phyloP scores from a whole-genome alignment of 2,888 invertebrate genomes.

The Galerucella calmariensis region DNA sequence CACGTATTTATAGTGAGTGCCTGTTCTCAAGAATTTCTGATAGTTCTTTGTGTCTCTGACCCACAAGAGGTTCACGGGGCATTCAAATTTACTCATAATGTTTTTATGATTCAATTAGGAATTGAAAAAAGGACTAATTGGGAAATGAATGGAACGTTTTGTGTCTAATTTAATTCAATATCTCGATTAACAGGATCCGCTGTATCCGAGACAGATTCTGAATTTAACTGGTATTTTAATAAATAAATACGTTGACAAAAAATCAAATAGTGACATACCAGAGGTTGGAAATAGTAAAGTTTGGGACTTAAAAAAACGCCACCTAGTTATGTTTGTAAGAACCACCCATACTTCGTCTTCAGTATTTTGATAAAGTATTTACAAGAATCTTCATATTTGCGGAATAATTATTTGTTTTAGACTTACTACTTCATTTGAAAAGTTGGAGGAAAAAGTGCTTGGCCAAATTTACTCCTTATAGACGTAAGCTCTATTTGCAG shows the following conservation, averaged over 20 bases:
- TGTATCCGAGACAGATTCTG: slow-evolving; percentile 2
- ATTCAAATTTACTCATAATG: slow-evolving; percentile 1
- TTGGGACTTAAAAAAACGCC: too few relatives aligned
- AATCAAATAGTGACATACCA: too few relatives aligned
- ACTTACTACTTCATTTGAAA: too few relatives aligned
- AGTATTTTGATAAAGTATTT: too few relatives aligned
- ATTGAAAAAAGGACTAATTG: slow-evolving; percentile 12
- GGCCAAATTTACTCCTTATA: too few relatives aligned
- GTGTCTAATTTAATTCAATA: slow-evolving; percentile 10
- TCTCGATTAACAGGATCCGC: slow-evolving; percentile 6
- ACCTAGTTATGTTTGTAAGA: too few relatives aligned
- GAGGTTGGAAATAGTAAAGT: too few relatives aligned
- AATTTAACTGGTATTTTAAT: slow-evolving; percentile 6
- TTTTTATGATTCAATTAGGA: slow-evolving; percentile 18
- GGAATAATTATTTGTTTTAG: too few relatives aligned
- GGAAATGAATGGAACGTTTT: slow-evolving; percentile 9
- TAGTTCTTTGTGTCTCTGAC: slow-evolving; percentile 12
- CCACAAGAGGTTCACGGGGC: neutral
- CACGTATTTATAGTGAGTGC: slow-evolving; percentile 3
- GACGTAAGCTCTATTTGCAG: too few relatives aligned
- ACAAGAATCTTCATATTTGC: too few relatives aligned
- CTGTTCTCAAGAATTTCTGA: slow-evolving; percentile 8
- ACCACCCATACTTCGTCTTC: too few relatives aligned
- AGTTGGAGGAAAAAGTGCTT: too few relatives aligned
- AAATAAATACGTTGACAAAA: neutral